Evolutionary conservation across 2,888 invertebrate species (phyloP).

Genomic region (Mythimna impura): DNA sequence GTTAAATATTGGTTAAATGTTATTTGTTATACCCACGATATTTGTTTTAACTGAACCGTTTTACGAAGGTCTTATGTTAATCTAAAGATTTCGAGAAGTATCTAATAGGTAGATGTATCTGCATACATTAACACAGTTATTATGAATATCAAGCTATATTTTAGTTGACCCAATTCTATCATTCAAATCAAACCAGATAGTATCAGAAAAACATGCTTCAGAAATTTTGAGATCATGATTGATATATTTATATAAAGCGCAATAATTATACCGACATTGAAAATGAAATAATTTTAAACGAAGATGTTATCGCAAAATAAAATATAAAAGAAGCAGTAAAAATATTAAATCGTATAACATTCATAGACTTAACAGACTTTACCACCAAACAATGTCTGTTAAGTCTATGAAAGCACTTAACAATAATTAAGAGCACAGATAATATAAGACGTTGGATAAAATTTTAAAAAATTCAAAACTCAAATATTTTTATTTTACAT

Average conservation of each 20-base stretch:
- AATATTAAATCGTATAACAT: no score
- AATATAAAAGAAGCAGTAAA: not conserved
- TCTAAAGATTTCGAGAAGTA: constrained; percentile 27
- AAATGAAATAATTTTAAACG: not conserved
- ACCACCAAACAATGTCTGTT: no score
- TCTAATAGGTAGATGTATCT: not conserved
- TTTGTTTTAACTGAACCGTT: constrained; percentile 24
- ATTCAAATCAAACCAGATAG: not conserved
- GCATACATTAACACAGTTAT: constrained; percentile 34
- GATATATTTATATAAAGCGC: no score
- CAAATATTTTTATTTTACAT: no score
- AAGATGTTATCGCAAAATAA: not conserved
- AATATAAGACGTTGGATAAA: not conserved
- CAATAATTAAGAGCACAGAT: not conserved
- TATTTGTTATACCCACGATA: constrained; percentile 12
- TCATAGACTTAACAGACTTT: no score
- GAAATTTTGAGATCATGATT: no score
- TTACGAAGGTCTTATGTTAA: constrained; percentile 48
- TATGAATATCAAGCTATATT: constrained; percentile 24
- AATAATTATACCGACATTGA: not conserved
- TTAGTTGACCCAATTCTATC: not conserved
- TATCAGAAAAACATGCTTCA: no score
- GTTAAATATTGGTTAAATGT: constrained; percentile 2
- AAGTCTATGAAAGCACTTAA: not conserved
- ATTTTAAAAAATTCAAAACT: no score